Evolutionary conservation across 2,888 invertebrate genomes (phyloP).

Genomic region (Luperina testacea): DNA sequence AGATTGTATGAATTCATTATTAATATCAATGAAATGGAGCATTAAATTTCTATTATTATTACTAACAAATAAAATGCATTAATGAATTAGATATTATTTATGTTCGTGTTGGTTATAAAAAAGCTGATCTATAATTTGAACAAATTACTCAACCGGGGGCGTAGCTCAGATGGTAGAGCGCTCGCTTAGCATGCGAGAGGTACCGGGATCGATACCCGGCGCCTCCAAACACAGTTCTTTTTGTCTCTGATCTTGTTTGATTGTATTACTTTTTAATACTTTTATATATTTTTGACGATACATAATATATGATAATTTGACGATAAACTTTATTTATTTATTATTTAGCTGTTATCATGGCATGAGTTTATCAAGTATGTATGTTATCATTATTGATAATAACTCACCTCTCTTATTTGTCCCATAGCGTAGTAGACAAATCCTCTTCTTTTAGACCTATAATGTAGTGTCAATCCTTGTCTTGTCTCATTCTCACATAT

Average conservation of each 20-base stretch:
- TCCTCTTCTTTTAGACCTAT: conserved; percentile 97
- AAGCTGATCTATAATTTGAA: background rate
- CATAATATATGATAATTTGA: background rate
- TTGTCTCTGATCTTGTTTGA: background rate
- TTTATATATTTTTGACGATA: background rate
- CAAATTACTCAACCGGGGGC: conserved; percentile 73
- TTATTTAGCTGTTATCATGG: background rate
- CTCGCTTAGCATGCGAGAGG: conserved; percentile 91
- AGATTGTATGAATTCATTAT: background rate
- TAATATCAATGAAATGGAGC: background rate
- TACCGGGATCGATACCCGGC: conserved; percentile 91
- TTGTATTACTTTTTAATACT: background rate
- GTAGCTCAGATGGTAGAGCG: conserved; percentile 91
- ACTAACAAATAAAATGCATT: background rate
- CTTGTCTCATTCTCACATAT: conserved; percentile 98
- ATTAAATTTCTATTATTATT: background rate
- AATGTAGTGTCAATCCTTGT: conserved; percentile 97
- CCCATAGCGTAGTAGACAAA: conserved; percentile 99
- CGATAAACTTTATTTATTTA: background rate
- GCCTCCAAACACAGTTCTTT: conserved; percentile 80
- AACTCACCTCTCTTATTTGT: conserved; percentile 95
- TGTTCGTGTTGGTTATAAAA: fast-evolving
- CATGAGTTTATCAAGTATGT: background rate
- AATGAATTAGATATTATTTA: background rate
- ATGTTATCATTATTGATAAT: background rate